A percentile compares a stretch with the other conserved stretches of the same genome.
phyloP scores from a whole-genome alignment of 2,797 vertebrate genomes.

The Sebastes paucispinis region DNA sequence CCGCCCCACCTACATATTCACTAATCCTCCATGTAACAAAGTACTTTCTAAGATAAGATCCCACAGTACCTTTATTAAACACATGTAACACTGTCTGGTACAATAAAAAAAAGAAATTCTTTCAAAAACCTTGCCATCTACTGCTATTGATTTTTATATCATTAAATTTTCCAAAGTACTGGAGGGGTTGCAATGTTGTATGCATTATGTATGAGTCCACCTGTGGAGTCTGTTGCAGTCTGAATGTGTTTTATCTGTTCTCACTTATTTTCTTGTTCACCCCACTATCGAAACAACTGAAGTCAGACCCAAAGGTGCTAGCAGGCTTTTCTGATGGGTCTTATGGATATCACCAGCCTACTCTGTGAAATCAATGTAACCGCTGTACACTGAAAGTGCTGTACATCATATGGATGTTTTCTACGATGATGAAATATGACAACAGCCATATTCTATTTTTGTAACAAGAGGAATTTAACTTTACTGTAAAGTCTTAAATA shows the following conservation, averaged over 20 bases:
- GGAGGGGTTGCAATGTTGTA: constrained; percentile 61
- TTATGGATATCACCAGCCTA: constrained; percentile 53
- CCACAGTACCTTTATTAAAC: constrained; percentile 46
- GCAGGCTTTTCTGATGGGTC: constrained; percentile 71
- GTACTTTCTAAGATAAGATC: constrained; percentile 43
- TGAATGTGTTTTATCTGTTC: constrained; percentile 72
- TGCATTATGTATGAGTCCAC: constrained; percentile 68
- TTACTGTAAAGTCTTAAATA: constrained; percentile 86
- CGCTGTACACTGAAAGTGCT: constrained; percentile 77
- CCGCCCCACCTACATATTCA: neutral
- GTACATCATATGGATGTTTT: constrained; percentile 82
- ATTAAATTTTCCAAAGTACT: constrained; percentile 60
- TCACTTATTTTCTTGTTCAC: constrained; percentile 59
- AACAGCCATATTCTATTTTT: constrained; percentile 82
- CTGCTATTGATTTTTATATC: constrained; percentile 66
- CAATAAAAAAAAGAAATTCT: constrained; percentile 60
- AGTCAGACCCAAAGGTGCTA: constrained; percentile 71
- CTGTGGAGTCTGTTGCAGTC: constrained; percentile 69
- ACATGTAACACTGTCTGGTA: constrained; percentile 62
- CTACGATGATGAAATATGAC: constrained; percentile 79
- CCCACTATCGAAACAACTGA: constrained; percentile 48
- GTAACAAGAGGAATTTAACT: constrained; percentile 79
- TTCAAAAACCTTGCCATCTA: constrained; percentile 58
- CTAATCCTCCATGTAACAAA: constrained; percentile 52
- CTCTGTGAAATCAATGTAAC: constrained; percentile 74